Percentiles rank a stretch among this genome's conserved stretches.
These are phyloP conservation scores for Sympetrum striolatum DNA, from an alignment of 2,888 invertebrate species.

Conservation along the genomic window DNA sequence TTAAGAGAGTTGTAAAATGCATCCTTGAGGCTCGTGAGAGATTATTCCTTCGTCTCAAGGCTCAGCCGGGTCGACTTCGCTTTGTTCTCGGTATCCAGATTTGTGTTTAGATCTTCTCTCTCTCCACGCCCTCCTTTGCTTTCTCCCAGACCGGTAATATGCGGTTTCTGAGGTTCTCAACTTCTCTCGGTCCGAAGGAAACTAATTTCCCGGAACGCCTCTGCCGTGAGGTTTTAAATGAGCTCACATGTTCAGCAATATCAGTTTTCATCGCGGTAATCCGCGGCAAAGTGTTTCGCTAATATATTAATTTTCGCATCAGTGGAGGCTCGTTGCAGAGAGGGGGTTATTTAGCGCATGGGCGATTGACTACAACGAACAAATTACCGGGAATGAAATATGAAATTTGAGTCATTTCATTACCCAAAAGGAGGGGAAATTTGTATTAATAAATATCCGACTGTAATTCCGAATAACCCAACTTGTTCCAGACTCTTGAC, in stretches of 20 bases:
- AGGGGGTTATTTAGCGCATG: too few relatives aligned
- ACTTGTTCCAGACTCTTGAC: too few relatives aligned
- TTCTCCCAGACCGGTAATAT: neutral
- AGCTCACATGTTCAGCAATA: neutral
- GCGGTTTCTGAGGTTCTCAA: neutral
- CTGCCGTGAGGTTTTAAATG: neutral
- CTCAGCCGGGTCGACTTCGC: neutral
- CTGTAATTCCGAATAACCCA: too few relatives aligned
- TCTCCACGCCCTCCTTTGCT: neutral
- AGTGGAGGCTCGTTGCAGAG: neutral
- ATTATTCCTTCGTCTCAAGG: neutral
- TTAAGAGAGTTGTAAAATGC: too few relatives aligned
- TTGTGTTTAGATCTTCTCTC: neutral
- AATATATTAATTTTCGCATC: neutral
- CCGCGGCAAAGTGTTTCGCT: neutral
- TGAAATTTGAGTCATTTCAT: too few relatives aligned
- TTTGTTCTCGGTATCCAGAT: neutral
- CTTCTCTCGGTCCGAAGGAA: neutral
- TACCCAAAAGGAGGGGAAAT: too few relatives aligned
- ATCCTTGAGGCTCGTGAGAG: neutral
- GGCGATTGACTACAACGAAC: too few relatives aligned
- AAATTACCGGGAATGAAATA: too few relatives aligned
- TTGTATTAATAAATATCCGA: too few relatives aligned
- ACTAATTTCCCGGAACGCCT: neutral
- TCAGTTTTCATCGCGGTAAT: neutral